Evolutionary conservation across 2,888 invertebrate genomes (phyloP).

Genomic region (Mesorhabditis belari): DNA sequence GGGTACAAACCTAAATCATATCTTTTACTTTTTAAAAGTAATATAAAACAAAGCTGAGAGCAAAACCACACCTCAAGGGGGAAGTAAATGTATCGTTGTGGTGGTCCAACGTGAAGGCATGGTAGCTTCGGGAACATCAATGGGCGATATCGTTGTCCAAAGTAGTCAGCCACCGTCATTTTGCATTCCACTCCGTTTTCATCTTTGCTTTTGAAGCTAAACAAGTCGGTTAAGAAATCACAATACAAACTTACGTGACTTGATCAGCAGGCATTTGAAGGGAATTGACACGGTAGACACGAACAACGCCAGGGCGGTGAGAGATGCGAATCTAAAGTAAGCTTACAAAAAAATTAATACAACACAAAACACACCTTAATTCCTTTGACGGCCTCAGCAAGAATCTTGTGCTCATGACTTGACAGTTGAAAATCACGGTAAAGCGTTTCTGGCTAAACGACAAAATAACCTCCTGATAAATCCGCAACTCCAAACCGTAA

Average conservation of each 20-base stretch:
- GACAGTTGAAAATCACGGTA: conserved; percentile 26
- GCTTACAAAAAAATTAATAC: not conserved
- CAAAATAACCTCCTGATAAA: not conserved
- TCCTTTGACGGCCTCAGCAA: conserved; percentile 38
- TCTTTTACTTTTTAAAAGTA: not conserved
- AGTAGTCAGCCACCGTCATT: conserved; percentile 45
- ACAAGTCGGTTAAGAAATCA: conserved; percentile 3
- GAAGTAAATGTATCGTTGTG: conserved; percentile 40
- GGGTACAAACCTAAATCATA: too few species aligned
- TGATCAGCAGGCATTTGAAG: conserved; percentile 38
- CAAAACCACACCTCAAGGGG: conserved; percentile 46
- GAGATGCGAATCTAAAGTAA: conserved; percentile 22
- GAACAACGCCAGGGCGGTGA: conserved; percentile 35
- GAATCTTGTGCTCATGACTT: conserved; percentile 26
- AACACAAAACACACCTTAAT: conserved; percentile 13
- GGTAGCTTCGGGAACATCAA: conserved; percentile 43
- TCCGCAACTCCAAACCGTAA: not conserved
- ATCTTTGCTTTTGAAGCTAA: conserved; percentile 27
- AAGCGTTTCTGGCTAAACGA: conserved; percentile 17
- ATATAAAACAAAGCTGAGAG: not conserved
- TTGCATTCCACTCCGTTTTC: conserved; percentile 27
- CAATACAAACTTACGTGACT: conserved; percentile 16
- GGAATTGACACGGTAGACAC: conserved; percentile 45
- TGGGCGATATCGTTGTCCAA: conserved; percentile 20
- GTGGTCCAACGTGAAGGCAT: conserved; percentile 49